Evolutionary conservation across 2,113 vertebrate genomes (phyloP), one percentile per base, ranked within the genome.

Genomic region (Danionella cerebrum): DNA sequence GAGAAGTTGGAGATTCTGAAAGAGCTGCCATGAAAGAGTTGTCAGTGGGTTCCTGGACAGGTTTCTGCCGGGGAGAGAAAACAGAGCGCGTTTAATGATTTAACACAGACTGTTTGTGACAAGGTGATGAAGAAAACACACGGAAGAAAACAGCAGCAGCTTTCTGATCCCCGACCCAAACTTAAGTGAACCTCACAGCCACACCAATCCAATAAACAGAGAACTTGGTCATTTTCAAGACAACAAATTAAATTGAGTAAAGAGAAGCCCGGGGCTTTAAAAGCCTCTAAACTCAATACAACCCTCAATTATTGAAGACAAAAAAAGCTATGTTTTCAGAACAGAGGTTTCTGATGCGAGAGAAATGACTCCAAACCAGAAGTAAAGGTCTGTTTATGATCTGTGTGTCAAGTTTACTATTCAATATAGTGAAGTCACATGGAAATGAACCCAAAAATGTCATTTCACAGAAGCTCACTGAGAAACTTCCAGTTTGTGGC

Each of bases 21-120:
- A 94, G 58, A 93, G 91, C 36, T 92, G 89, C 92, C 92, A 94
- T 0, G 91, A 91, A 22, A 94, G 84, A 6, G 89, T 91, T 53
- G 83, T 90, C 77, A 94, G 87, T 45, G 91, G 90, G 74, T 94
- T 94, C 76, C 88, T 90, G 1, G 92, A 93, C 70, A 94, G 85
- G 79, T 93, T 92, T 90, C 92, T 94, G 86, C 10, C 0, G 8
- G 54, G 12, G 9, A 71, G 47, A 58, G 38, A 51, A 24, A 57
- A 27, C n/a, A 47, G 25, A 41, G 11, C 16, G 21, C 54, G 21
- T 33, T 31, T 36, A n/a, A 55, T 35, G 29, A 47, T 39, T 54
- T 47, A 70, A 44, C n/a, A 38, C 25, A 16, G 19, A 47, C 31
- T 36, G 29, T 25, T 35, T 62, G 59, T 2, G 39, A 47, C 21